Conservation (phyloP, 2,113 vertebrate genomes). For the Bucco capensis region DNA sequence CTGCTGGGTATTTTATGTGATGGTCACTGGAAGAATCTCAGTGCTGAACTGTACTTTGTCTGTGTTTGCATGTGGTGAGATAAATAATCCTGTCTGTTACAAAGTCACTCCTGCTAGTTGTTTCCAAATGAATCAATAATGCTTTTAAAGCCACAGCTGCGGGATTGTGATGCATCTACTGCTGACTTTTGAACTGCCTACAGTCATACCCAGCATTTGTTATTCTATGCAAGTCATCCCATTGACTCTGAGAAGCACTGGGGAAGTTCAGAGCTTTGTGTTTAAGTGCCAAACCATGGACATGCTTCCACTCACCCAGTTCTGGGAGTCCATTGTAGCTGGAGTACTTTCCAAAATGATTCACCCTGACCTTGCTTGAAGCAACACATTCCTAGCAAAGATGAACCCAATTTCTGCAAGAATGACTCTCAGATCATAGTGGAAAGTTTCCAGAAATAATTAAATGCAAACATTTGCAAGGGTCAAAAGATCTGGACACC, state of each 20-base stretch:
- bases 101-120: conserved; percentile 10
- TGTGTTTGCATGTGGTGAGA: not conserved
- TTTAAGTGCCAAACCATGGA: not conserved
- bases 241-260: not conserved
- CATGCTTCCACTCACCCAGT: not conserved
- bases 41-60: not conserved
- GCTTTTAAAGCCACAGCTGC: conserved; percentile 27
- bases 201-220: not conserved
- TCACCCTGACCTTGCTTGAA: conserved; percentile 9
- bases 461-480: not conserved
- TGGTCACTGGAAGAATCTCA: not conserved
- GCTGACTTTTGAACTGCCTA: not conserved
- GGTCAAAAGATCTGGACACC: not conserved
- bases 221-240: not conserved
- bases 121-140: conserved; percentile 51
- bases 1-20: not conserved
- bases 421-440: not conserved
- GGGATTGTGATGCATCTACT: not conserved
- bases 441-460: not conserved
- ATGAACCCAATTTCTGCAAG: conserved; percentile 3
- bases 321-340: not conserved
- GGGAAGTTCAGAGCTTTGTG: not conserved
- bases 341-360: not conserved
- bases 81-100: conserved; percentile 10
- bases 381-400: not conserved